phyloP scores from a whole-genome alignment of 2,888 invertebrate genomes.

The Abrostola triplasia region DNA sequence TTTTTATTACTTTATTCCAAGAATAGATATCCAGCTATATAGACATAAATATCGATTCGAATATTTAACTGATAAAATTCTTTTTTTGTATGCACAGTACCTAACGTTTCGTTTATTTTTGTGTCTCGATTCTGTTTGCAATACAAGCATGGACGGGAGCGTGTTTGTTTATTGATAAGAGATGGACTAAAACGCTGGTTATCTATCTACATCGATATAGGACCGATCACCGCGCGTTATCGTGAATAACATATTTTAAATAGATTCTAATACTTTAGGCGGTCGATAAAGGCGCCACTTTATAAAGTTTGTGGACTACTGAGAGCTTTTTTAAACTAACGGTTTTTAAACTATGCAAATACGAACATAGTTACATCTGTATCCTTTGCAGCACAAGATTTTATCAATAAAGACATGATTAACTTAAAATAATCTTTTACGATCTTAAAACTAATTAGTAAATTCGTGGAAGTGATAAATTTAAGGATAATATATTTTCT shows the following conservation, averaged over 20 bases:
- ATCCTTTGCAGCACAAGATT: no score
- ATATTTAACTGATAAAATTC: constrained; percentile 54
- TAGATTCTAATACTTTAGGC: constrained; percentile 65
- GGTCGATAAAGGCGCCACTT: constrained; percentile 64
- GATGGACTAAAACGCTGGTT: constrained; percentile 57
- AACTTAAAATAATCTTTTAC: constrained; percentile 20
- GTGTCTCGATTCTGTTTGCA: constrained; percentile 50
- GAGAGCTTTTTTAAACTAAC: constrained; percentile 18
- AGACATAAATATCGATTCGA: constrained; percentile 43
- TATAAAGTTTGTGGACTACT: constrained; percentile 43
- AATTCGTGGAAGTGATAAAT: constrained; percentile 28
- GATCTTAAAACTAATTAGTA: constrained; percentile 30
- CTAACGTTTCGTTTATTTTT: constrained; percentile 40
- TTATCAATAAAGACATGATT: constrained; percentile 13
- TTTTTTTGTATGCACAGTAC: constrained; percentile 38
- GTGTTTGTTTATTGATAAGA: constrained; percentile 65
- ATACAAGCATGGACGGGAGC: constrained; percentile 55
- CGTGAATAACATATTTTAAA: constrained; percentile 61
- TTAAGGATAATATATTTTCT: constrained; percentile 16
- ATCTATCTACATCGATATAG: constrained; percentile 52
- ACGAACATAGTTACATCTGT: neutral
- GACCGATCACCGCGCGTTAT: constrained; percentile 58
- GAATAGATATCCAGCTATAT: constrained; percentile 38
- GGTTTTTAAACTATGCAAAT: constrained; percentile 7
- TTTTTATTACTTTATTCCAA: constrained; percentile 50